phyloP scores from a whole-genome alignment of 37 sponge, comb jelly and placozoan species.

The Cliona cf. orientalis region DNA sequence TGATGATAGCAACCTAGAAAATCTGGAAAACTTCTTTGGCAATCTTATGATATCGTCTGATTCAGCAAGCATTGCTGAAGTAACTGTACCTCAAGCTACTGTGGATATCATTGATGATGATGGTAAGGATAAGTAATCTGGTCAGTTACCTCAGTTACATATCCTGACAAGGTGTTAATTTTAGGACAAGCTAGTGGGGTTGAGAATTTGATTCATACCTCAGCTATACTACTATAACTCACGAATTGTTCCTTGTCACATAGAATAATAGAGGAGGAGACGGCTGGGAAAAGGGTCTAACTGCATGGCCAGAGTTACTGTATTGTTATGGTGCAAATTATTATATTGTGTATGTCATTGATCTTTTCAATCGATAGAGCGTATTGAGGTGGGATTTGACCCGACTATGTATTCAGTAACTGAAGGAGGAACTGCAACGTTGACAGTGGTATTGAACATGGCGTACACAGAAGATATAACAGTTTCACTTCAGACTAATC shows the following conservation, averaged over 20 bases:
- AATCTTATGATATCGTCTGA: neutral
- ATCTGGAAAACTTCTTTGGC: conserved; percentile 14
- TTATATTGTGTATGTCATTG: no score
- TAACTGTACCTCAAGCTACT: neutral
- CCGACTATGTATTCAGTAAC: conserved; percentile 38
- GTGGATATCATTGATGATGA: conserved; percentile 48
- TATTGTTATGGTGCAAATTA: no score
- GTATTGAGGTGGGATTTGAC: conserved; percentile 37
- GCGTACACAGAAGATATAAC: neutral
- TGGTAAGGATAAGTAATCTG: neutral
- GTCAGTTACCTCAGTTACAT: neutral
- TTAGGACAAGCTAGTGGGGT: no score
- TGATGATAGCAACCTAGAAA: conserved; percentile 39
- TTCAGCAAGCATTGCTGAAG: neutral
- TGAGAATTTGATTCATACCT: no score
- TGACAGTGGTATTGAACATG: conserved; percentile 3
- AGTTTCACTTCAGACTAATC: conserved; percentile 7
- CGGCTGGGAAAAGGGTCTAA: no score
- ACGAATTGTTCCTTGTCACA: no score
- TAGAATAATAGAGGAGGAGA: no score
- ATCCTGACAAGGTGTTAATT: neutral
- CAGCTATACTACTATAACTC: no score
- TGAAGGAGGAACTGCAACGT: conserved; percentile 7
- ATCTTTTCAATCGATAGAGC: no score
- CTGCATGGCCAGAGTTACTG: no score